Conservation (phyloP, 2,797 vertebrate genomes). For the Platyrinchus mystaceus region DNA sequence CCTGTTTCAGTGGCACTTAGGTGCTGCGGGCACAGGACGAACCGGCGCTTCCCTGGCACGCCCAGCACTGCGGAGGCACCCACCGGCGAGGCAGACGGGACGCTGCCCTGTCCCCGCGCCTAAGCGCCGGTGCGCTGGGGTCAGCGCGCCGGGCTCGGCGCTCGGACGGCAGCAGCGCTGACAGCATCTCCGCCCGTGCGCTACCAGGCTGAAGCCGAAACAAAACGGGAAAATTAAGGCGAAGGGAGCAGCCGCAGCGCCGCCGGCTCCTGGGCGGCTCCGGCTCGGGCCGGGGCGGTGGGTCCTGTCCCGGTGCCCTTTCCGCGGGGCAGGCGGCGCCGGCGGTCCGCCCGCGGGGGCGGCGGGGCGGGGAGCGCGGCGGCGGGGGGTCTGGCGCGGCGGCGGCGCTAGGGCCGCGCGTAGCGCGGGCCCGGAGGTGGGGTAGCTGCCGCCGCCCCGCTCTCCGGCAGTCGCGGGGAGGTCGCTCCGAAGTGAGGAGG, state of each 20-base stretch:
- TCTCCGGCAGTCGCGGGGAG: slow-evolving; percentile 79
- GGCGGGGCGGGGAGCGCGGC: neutral
- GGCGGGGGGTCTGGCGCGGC: slow-evolving; percentile 43
- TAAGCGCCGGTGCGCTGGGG: neutral
- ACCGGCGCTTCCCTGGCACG: neutral
- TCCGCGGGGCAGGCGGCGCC: neutral
- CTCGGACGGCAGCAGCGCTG: neutral
- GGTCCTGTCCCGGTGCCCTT: neutral
- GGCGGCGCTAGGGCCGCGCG: slow-evolving; percentile 88
- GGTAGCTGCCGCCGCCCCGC: slow-evolving; percentile 74
- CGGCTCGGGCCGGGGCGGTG: neutral
- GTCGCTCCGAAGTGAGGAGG: slow-evolving; percentile 75
- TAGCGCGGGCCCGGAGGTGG: slow-evolving; percentile 76
- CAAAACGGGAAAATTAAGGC: neutral
- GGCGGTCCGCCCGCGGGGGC: neutral
- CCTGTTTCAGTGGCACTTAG: neutral
- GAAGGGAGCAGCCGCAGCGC: neutral
- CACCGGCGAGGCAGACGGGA: neutral
- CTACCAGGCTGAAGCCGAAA: neutral
- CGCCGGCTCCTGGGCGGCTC: neutral
- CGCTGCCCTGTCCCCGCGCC: neutral
- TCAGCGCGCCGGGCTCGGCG: neutral
- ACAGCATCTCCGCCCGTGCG: neutral
- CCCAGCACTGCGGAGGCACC: neutral
- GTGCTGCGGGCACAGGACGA: neutral